phyloP scores from a whole-genome alignment of 2,113 vertebrate species.

The Ptychochromis oligacanthus region DNA sequence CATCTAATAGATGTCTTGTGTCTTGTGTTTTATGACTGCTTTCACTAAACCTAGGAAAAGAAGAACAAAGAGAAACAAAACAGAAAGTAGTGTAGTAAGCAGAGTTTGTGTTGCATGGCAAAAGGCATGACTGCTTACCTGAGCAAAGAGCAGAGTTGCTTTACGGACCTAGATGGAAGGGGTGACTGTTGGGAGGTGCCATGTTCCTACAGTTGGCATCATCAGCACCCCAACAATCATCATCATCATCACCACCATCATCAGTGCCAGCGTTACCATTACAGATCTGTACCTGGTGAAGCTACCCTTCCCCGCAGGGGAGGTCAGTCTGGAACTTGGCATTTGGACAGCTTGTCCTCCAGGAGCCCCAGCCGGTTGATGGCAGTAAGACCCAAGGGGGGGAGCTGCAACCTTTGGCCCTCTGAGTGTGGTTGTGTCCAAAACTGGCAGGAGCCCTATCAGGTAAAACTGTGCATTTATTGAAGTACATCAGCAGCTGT shows the following conservation, averaged over 20 bases:
- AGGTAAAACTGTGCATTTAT: constrained; percentile 79
- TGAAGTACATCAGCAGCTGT: not conserved
- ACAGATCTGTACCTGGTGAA: constrained; percentile 40
- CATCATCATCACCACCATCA: constrained; percentile 31
- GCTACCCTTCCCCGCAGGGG: constrained; percentile 69
- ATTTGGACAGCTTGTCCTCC: constrained; percentile 76
- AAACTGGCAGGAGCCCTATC: constrained; percentile 83
- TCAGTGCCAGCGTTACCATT: constrained; percentile 63
- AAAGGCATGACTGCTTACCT: constrained; percentile 85
- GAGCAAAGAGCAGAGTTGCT: constrained; percentile 82
- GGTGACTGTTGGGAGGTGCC: constrained; percentile 65
- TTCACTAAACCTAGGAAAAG: constrained; percentile 15
- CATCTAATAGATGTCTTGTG: constrained; percentile 41
- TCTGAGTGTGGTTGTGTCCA: constrained; percentile 81
- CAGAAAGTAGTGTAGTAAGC: constrained; percentile 14
- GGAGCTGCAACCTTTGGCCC: constrained; percentile 81
- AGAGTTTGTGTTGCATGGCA: constrained; percentile 10
- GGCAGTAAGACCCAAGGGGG: constrained; percentile 71
- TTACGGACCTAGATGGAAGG: constrained; percentile 75
- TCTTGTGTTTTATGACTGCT: constrained; percentile 33
- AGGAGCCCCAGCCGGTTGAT: constrained; percentile 79
- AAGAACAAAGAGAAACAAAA: constrained; percentile 19
- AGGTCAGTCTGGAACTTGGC: constrained; percentile 66
- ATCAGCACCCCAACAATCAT: constrained; percentile 44
- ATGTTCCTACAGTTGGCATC: constrained; percentile 79